A percentile compares a stretch with the other conserved stretches of the same genome.
phyloP scores from a whole-genome alignment of 2,888 invertebrate genomes.

The Tetragonisca angustula region DNA sequence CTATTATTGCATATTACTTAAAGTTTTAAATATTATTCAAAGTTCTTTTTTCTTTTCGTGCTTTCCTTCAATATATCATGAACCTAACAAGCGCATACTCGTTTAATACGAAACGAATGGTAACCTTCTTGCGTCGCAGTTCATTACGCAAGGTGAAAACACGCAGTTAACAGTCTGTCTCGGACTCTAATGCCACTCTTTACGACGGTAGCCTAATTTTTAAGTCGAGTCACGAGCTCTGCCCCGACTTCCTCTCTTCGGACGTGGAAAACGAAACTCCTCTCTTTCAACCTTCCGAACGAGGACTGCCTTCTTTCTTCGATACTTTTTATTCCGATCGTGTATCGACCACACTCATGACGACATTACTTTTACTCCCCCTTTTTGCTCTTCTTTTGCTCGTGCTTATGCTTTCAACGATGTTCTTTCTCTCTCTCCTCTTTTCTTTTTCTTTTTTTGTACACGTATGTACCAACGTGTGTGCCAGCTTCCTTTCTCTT shows the following conservation, averaged over 20 bases:
- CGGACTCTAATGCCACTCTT: slow-evolving; percentile 1
- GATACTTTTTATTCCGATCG: slow-evolving; percentile 50
- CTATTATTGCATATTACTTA: too few species aligned
- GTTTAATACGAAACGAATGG: neutral
- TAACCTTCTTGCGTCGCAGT: neutral
- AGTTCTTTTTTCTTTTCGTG: too few species aligned
- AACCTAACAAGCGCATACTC: neutral
- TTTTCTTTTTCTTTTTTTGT: too few species aligned
- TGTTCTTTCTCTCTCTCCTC: neutral
- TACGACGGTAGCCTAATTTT: slow-evolving; percentile 9
- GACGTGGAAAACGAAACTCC: slow-evolving; percentile 45
- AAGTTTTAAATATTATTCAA: too few species aligned
- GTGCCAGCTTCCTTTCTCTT: neutral
- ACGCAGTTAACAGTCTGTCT: neutral
- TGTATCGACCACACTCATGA: slow-evolving; percentile 61
- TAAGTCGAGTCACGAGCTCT: slow-evolving; percentile 46
- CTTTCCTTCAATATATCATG: too few species aligned
- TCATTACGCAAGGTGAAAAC: neutral
- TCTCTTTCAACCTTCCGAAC: slow-evolving; percentile 9
- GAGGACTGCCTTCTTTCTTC: slow-evolving; percentile 37
- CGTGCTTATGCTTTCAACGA: slow-evolving; percentile 39
- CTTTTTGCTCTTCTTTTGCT: slow-evolving; percentile 27
- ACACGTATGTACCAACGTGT: neutral
- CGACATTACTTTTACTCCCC: slow-evolving; percentile 49
- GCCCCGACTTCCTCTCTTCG: slow-evolving; percentile 32